Percentiles rank a stretch among this genome's conserved stretches.
Evolutionary conservation across 2,888 invertebrate genomes (phyloP).

Genomic region (Parochlus steinenii): DNA sequence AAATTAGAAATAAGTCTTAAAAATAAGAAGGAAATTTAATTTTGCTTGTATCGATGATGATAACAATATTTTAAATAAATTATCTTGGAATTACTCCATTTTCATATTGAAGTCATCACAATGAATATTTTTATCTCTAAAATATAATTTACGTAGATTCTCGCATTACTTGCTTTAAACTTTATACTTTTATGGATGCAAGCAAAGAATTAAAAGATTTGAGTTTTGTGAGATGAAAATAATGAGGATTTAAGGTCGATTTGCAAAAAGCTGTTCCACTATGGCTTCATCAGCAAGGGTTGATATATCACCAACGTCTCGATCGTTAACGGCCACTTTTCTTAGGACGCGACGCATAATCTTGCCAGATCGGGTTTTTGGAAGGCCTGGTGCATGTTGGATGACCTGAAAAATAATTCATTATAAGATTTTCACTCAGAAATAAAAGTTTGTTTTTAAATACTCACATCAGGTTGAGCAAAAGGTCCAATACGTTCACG

Average conservation of each 20-base stretch:
- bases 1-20: no score
- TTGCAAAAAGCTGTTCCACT: slow-evolving; percentile 61
- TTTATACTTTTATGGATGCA: no score
- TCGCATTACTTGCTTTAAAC: no score
- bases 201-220: no score
- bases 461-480: no score
- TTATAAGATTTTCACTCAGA: background rate
- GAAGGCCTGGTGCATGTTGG: slow-evolving; percentile 84
- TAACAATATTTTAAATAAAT: no score
- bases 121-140: no score
- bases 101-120: no score
- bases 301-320: slow-evolving; percentile 80
- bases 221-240: background rate
- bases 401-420: slow-evolving; percentile 33
- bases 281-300: slow-evolving; percentile 88
- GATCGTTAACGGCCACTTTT: slow-evolving; percentile 81
- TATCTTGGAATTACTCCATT: no score
- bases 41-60: no score
- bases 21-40: no score
- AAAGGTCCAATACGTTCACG: slow-evolving; percentile 86
- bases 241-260: slow-evolving; percentile 38
- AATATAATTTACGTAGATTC: no score
- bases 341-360: slow-evolving; percentile 92
- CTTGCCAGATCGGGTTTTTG: slow-evolving; percentile 95
- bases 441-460: slow-evolving; percentile 37